Conservation (phyloP, 2,113 vertebrate genomes). For the Podilymbus podiceps region DNA sequence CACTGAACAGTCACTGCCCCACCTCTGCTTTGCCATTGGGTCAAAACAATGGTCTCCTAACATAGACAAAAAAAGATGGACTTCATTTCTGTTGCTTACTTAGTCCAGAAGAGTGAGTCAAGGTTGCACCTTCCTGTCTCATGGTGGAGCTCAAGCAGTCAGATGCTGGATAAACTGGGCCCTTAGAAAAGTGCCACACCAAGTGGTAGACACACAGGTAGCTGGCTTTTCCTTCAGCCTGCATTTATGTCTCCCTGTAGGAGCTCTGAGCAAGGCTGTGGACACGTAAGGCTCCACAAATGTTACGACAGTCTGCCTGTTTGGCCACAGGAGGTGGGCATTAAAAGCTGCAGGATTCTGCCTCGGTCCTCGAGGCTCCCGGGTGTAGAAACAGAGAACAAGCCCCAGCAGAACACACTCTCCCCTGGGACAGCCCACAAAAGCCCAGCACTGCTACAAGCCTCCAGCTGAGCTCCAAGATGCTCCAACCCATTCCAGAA, state of each 20-base stretch:
- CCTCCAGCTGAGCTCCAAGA: neutral
- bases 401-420: neutral
- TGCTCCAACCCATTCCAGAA: neutral
- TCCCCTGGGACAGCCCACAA: neutral
- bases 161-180: neutral
- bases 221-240: neutral
- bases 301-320: neutral
- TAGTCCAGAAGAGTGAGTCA: neutral
- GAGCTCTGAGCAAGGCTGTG: neutral
- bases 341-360: neutral
- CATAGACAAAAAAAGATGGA: neutral
- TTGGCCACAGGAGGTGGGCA: neutral
- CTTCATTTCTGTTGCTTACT: neutral
- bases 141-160: neutral
- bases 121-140: neutral
- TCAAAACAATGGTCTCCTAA: neutral
- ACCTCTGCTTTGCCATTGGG: neutral
- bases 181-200: neutral
- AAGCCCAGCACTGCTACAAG: neutral
- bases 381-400: fast-evolving
- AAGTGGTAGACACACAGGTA: neutral
- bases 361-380: neutral
- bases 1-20: neutral
- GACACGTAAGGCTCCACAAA: neutral
- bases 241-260: neutral